Percentiles rank a stretch among this genome's conserved stretches.
phyloP scores from a whole-genome alignment of 2,888 invertebrate species.

The Allacma fusca region DNA sequence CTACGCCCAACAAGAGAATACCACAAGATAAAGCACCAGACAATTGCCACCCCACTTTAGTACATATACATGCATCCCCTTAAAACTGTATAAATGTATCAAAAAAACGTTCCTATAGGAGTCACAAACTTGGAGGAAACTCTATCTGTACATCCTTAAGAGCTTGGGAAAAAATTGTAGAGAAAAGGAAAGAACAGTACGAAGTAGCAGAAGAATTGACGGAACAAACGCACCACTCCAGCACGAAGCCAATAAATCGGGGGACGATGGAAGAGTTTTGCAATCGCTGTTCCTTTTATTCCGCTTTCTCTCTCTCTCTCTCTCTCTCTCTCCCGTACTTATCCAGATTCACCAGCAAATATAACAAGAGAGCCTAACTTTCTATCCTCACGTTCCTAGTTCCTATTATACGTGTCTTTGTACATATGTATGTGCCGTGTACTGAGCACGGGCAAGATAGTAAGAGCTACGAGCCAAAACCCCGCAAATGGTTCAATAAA shows the following conservation, averaged over 20 bases:
- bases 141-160: too few relatives aligned
- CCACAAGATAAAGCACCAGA: too few relatives aligned
- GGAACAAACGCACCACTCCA: slow-evolving; percentile 46
- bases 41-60: too few relatives aligned
- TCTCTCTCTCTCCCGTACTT: neutral
- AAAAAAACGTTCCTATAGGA: too few relatives aligned
- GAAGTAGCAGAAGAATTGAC: slow-evolving; percentile 26
- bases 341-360: slow-evolving; percentile 27
- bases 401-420: neutral
- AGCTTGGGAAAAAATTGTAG: neutral
- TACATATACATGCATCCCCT: too few relatives aligned
- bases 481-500: slow-evolving; percentile 47
- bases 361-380: slow-evolving; percentile 9
- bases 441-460: slow-evolving; percentile 6
- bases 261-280: slow-evolving; percentile 30
- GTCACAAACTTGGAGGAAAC: too few relatives aligned
- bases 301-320: too few relatives aligned
- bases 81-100: too few relatives aligned
- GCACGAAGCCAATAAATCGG: slow-evolving; percentile 55
- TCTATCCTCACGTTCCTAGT: slow-evolving; percentile 27
- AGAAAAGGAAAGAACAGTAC: slow-evolving; percentile 1
- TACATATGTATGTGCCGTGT: too few relatives aligned
- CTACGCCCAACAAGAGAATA: too few relatives aligned
- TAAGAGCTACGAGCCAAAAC: slow-evolving; percentile 23
- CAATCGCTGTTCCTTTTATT: slow-evolving; percentile 27